Evolutionary conservation across 1,140 invertebrate genomes (phyloP).

Genomic region (Atopsyche davidsoni): DNA sequence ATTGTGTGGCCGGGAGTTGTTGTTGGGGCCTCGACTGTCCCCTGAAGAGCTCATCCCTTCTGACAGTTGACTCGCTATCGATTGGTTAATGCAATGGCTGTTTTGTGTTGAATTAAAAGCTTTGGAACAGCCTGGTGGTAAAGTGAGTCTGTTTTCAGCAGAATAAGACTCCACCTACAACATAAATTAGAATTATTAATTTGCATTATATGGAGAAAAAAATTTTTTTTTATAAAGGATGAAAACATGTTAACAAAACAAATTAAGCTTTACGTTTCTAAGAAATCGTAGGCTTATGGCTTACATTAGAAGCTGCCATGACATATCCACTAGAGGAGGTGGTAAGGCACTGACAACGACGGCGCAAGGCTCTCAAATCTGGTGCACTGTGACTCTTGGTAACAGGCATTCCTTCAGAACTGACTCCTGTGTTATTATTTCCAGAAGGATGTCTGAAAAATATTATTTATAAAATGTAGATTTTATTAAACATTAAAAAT

Average conservation of each 20-base stretch:
- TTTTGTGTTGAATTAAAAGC: conserved; percentile 59
- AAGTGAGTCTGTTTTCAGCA: conserved; percentile 45
- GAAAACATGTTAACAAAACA: too few species aligned
- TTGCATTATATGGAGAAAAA: too few species aligned
- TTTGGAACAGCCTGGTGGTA: conserved; percentile 52
- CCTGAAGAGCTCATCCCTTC: conserved; percentile 52
- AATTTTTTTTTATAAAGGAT: too few species aligned
- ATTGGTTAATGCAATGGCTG: conserved; percentile 36
- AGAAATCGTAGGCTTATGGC: background rate
- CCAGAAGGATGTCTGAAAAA: conserved; percentile 67
- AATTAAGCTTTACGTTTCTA: too few species aligned
- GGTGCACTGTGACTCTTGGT: conserved; percentile 71
- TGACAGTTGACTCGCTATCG: conserved; percentile 48
- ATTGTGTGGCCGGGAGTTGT: conserved; percentile 44
- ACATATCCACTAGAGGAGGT: conserved; percentile 2
- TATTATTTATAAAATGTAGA: too few species aligned
- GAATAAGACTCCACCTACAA: conserved; percentile 50
- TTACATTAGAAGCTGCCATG: conserved; percentile 4
- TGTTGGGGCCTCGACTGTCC: conserved; percentile 39
- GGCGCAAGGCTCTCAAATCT: conserved; percentile 46
- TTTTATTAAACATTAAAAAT: too few species aligned
- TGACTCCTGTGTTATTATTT: conserved; percentile 60
- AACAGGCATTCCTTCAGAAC: conserved; percentile 45
- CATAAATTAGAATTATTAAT: conserved; percentile 30
- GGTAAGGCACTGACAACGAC: conserved; percentile 4